Percentiles rank a stretch among this genome's conserved stretches.
Evolutionary conservation across 2,797 vertebrate genomes (phyloP).

Genomic region (Lacerta viridis): DNA sequence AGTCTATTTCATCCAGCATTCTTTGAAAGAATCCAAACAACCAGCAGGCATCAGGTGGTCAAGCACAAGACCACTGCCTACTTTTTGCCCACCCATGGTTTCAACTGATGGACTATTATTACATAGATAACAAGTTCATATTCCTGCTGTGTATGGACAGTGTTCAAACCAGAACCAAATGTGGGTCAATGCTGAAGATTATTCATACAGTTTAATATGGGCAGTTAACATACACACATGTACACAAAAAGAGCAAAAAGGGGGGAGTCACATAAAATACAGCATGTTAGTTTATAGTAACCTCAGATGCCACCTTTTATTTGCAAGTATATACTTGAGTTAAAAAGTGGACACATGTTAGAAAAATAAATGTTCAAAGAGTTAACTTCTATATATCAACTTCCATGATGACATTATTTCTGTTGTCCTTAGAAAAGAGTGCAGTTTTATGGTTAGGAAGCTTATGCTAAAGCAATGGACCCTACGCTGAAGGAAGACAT

Average conservation of each 20-base stretch:
- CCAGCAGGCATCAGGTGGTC: background rate
- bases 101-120: constrained; percentile 31
- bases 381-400: background rate
- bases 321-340: background rate
- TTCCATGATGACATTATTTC: background rate
- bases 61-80: background rate
- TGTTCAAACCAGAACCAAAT: constrained; percentile 59
- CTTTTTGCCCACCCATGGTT: background rate
- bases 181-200: constrained; percentile 36
- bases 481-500: background rate
- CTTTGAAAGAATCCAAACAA: background rate
- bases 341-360: background rate
- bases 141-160: background rate
- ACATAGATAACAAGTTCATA: constrained; percentile 50
- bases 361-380: background rate
- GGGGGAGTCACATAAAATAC: constrained; percentile 1
- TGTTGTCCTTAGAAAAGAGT: background rate
- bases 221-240: constrained; percentile 25
- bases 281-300: background rate
- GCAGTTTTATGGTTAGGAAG: background rate
- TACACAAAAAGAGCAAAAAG: constrained; percentile 35
- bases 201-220: constrained; percentile 21
- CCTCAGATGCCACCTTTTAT: background rate
- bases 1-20: background rate
- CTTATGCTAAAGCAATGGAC: background rate